A percentile compares a stretch with the other conserved stretches of the same genome.
phyloP scores from a whole-genome alignment of 2,797 vertebrate genomes.

The Onychomys leucogaster region DNA sequence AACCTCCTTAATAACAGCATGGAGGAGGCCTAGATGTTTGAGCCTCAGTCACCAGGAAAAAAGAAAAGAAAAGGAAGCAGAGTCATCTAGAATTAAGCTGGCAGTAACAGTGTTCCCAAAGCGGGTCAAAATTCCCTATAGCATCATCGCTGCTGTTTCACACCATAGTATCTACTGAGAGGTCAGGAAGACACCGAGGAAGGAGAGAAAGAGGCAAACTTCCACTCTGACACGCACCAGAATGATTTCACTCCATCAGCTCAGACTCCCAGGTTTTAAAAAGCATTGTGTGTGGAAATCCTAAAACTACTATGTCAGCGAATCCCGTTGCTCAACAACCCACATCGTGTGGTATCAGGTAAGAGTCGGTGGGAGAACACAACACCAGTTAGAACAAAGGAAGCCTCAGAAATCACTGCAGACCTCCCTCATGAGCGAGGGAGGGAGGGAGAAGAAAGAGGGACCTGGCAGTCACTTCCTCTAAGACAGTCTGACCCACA shows the following conservation, averaged over 20 bases:
- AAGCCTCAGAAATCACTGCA: not conserved
- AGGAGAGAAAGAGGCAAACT: not conserved
- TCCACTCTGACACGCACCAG: not conserved
- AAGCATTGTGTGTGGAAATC: not conserved
- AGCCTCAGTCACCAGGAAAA: no score
- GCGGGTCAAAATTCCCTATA: not conserved
- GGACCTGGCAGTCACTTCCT: fast-evolving
- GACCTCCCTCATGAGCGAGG: not conserved
- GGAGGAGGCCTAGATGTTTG: not conserved
- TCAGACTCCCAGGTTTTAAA: not conserved
- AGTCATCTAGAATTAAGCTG: not conserved
- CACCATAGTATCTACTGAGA: not conserved
- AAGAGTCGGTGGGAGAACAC: not conserved
- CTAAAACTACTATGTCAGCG: not conserved
- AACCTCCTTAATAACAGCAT: not conserved
- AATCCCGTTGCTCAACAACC: not conserved
- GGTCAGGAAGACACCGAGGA: not conserved
- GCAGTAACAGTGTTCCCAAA: not conserved
- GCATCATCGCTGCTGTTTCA: not conserved
- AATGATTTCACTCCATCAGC: not conserved
- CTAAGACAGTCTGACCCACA: not conserved
- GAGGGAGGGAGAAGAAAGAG: not conserved
- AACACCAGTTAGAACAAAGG: not conserved
- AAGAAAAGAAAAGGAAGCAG: not conserved
- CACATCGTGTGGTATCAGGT: no score